Percentiles rank a stretch among this genome's conserved stretches.
Conservation (phyloP, 35 echinoderm and acorn worm species). For the Patiria miniata region DNA sequence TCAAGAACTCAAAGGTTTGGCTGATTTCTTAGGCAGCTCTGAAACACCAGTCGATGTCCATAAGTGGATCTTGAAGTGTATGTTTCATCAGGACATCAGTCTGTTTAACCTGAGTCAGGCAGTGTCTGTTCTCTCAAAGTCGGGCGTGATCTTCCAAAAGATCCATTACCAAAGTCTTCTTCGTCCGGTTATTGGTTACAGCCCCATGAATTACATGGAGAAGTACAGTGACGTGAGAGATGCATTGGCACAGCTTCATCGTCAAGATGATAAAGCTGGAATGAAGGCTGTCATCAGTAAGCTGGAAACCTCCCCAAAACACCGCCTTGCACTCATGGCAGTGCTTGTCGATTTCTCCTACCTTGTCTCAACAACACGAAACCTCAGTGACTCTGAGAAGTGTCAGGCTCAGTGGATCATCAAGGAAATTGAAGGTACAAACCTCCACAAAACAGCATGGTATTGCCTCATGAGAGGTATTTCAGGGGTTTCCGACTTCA, state of each 20-base stretch:
- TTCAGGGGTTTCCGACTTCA: constrained; percentile 34
- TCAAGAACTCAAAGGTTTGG: background rate
- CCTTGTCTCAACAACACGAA: constrained; percentile 1
- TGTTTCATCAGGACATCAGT: background rate
- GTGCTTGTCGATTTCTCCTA: constrained; percentile 19
- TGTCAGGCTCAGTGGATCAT: background rate
- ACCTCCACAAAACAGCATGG: background rate
- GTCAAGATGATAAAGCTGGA: background rate
- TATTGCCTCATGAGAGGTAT: background rate
- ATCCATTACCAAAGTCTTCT: constrained; percentile 10
- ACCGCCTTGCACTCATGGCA: constrained; percentile 35
- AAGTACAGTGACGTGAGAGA: background rate
- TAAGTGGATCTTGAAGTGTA: background rate
- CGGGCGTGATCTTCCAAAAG: background rate
- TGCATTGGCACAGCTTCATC: background rate
- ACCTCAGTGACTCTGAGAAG: background rate
- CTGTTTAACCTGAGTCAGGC: background rate
- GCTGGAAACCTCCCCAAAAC: background rate
- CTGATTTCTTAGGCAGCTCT: background rate
- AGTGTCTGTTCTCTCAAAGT: background rate
- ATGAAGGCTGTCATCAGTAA: background rate
- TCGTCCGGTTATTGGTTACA: constrained; percentile 6
- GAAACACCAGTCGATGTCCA: background rate
- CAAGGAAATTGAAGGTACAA: background rate
- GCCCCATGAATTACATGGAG: constrained; percentile 27